Conservation (phyloP, 1,140 invertebrate genomes). For the Teleopsis dalmanni region DNA sequence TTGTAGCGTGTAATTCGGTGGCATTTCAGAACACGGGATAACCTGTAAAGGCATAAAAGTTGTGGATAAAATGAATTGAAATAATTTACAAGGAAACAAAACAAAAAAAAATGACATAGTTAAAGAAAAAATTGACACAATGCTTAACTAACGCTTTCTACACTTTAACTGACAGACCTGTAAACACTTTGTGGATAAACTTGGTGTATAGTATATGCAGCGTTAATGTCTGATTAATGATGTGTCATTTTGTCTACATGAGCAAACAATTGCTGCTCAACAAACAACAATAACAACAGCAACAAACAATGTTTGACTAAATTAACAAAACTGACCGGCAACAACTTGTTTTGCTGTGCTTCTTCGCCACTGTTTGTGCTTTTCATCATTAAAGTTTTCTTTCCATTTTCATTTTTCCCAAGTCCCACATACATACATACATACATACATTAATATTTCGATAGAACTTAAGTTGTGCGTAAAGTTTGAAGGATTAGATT, state of each 20-base stretch:
- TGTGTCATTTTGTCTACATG: neutral
- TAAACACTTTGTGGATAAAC: no score
- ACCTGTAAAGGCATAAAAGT: conserved; percentile 22
- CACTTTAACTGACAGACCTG: no score
- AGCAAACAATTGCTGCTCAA: neutral
- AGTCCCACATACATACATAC: neutral
- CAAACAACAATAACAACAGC: neutral
- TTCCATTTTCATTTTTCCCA: no score
- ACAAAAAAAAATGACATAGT: neutral
- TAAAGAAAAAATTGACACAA: neutral
- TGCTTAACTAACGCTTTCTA: no score
- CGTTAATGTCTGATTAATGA: conserved; percentile 6
- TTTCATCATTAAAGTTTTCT: no score
- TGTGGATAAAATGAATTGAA: neutral
- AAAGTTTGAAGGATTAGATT: no score
- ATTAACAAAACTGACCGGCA: neutral
- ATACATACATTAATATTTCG: neutral
- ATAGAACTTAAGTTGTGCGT: no score
- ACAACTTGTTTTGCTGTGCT: neutral
- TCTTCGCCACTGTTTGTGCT: no score
- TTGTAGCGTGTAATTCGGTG: conserved; percentile 39
- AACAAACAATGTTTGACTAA: neutral
- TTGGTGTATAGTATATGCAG: no score
- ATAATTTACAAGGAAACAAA: conserved; percentile 2
- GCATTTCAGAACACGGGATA: conserved; percentile 34